phyloP scores from a whole-genome alignment of 1,140 invertebrate species.

The Neodiprion pinetum region DNA sequence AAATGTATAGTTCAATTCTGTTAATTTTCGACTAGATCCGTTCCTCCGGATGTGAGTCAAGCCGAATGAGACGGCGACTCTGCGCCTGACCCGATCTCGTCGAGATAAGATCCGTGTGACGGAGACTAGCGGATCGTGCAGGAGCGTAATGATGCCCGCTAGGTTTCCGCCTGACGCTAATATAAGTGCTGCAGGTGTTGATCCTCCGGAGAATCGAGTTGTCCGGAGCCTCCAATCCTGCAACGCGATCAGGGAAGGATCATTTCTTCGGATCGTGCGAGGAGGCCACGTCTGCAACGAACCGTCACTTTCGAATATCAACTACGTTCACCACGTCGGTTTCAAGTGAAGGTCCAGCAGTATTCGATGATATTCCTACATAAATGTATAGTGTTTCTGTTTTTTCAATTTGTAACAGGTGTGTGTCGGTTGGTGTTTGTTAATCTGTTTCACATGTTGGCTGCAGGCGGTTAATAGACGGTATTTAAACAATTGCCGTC shows the following conservation, averaged over 20 bases:
- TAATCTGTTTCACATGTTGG: no score
- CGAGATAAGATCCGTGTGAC: constrained; percentile 30
- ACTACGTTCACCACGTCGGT: not conserved
- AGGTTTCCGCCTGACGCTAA: constrained; percentile 51
- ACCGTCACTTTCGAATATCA: constrained; percentile 8
- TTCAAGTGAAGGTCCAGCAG: not conserved
- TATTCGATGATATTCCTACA: not conserved
- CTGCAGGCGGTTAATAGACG: no score
- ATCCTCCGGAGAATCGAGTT: constrained; percentile 66
- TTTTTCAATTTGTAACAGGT: no score
- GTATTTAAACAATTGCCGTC: no score
- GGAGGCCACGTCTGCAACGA: constrained; percentile 1
- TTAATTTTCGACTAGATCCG: constrained; percentile 11
- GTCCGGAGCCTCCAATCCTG: constrained; percentile 55
- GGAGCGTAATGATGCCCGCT: constrained; percentile 32
- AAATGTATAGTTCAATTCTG: no score
- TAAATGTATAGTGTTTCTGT: no score
- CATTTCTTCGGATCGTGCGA: constrained; percentile 6
- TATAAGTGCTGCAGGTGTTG: constrained; percentile 71
- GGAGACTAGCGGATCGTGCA: constrained; percentile 40
- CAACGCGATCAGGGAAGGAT: constrained; percentile 21
- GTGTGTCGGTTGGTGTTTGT: no score
- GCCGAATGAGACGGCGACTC: constrained; percentile 29
- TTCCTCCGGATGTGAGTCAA: constrained; percentile 41
- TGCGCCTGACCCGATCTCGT: constrained; percentile 22